A percentile compares a stretch with the other conserved stretches of the same genome.
These are phyloP conservation scores for Stylophora pistillata DNA, from an alignment of 64 coral and sea anemone species.

Conservation along the genomic window DNA sequence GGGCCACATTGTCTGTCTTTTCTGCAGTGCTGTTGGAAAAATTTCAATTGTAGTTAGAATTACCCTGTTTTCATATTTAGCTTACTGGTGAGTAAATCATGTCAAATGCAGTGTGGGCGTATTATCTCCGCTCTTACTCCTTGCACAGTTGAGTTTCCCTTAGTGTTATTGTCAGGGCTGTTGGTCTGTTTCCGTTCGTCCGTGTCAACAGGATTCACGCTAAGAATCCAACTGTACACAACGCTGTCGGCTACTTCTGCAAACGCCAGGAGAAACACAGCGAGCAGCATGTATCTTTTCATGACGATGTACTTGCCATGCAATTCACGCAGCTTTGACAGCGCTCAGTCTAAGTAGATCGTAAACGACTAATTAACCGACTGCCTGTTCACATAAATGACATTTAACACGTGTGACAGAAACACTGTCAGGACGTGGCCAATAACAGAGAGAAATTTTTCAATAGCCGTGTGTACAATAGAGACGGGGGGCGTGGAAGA, in stretches of 20 bases:
- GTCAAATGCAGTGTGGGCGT: background rate
- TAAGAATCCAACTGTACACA: slow-evolving; percentile 68
- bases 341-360: slow-evolving; percentile 38
- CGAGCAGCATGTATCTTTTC: slow-evolving; percentile 44
- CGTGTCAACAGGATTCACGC: slow-evolving; percentile 30
- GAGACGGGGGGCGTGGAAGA: slow-evolving; percentile 68
- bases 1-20: slow-evolving; percentile 83
- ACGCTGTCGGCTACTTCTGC: slow-evolving; percentile 57
- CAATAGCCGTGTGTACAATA: slow-evolving; percentile 60
- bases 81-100: background rate
- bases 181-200: slow-evolving; percentile 22
- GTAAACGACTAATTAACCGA: slow-evolving; percentile 53
- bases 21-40: slow-evolving; percentile 44
- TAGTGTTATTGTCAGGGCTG: slow-evolving; percentile 33
- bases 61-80: background rate
- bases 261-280: slow-evolving; percentile 41
- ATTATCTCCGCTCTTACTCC: background rate
- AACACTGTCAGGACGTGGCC: slow-evolving; percentile 55
- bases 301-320: slow-evolving; percentile 3
- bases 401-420: slow-evolving; percentile 75
- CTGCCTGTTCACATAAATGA: slow-evolving; percentile 53
- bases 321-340: slow-evolving; percentile 10
- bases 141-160: slow-evolving; percentile 25
- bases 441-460: slow-evolving; percentile 55
- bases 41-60: background rate